Evolutionary conservation across 2,113 vertebrate species (phyloP).

Genomic region (Oophaga pumilio): DNA sequence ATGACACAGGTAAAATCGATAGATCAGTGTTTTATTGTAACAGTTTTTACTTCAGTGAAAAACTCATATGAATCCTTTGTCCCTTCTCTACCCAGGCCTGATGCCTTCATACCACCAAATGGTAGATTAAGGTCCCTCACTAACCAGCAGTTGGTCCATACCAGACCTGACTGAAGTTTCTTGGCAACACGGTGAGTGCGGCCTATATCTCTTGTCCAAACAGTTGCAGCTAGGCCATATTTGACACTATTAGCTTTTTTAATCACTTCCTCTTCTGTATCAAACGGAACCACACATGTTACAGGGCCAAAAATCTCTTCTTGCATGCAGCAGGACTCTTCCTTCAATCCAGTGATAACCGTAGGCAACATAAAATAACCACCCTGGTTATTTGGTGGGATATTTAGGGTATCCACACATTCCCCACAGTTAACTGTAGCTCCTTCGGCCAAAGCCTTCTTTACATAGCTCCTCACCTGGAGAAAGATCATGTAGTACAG

Average conservation of each 20-base stretch:
- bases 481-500: background rate
- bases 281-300: constrained; percentile 86
- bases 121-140: constrained; percentile 94
- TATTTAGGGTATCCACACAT: constrained; percentile 78
- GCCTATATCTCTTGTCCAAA: constrained; percentile 88
- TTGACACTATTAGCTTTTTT: constrained; percentile 83
- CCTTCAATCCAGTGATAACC: constrained; percentile 80
- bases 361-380: constrained; percentile 95
- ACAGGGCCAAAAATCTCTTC: constrained; percentile 98
- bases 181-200: constrained; percentile 83
- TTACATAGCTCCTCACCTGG: constrained; percentile 86
- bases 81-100: constrained; percentile 92
- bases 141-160: constrained; percentile 98
- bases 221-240: constrained; percentile 84
- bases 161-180: constrained; percentile 83
- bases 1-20: background rate
- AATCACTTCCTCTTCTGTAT: constrained; percentile 89
- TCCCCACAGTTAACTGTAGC: constrained; percentile 88
- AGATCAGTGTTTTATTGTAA: constrained; percentile 88
- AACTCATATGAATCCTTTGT: constrained; percentile 92
- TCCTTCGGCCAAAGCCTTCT: constrained; percentile 81
- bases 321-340: constrained; percentile 88
- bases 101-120: constrained; percentile 95
- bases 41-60: constrained; percentile 94
- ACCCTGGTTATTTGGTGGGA: constrained; percentile 73